Conservation (phyloP, 2,113 vertebrate genomes). For the Meriones unguiculatus region DNA sequence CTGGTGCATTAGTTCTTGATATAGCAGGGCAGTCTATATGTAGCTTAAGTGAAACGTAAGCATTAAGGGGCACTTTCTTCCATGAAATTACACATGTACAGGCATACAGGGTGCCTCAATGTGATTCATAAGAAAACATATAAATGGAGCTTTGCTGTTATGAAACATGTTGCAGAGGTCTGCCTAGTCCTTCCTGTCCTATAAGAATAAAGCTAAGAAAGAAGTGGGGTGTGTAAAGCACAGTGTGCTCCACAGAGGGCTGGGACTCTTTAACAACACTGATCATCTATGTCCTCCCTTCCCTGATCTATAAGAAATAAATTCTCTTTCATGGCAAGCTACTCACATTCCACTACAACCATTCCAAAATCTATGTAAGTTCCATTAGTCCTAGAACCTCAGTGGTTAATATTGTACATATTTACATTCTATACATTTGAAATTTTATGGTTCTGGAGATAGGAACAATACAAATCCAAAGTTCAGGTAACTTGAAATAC, state of each 20-base stretch:
- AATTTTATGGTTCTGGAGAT: background rate
- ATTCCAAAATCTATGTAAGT: background rate
- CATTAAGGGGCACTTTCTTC: background rate
- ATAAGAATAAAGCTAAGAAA: background rate
- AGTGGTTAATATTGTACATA: background rate
- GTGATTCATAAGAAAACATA: background rate
- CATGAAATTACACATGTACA: background rate
- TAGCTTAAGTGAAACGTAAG: too few relatives aligned
- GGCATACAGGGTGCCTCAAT: too few relatives aligned
- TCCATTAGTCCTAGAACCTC: background rate
- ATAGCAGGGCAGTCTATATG: too few relatives aligned
- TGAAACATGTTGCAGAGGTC: background rate
- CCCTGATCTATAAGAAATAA: background rate
- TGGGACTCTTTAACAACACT: background rate
- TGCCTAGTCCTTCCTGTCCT: background rate
- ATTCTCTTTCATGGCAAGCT: background rate
- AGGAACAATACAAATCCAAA: background rate
- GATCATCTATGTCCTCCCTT: too few relatives aligned
- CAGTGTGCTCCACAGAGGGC: too few relatives aligned
- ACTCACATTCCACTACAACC: background rate
- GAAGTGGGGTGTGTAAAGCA: background rate
- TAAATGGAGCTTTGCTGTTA: background rate
- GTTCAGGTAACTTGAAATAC: background rate
- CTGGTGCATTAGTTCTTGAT: background rate
- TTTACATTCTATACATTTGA: background rate